Conservation (phyloP, 2,797 vertebrate species). For the Lacerta bilineata region DNA sequence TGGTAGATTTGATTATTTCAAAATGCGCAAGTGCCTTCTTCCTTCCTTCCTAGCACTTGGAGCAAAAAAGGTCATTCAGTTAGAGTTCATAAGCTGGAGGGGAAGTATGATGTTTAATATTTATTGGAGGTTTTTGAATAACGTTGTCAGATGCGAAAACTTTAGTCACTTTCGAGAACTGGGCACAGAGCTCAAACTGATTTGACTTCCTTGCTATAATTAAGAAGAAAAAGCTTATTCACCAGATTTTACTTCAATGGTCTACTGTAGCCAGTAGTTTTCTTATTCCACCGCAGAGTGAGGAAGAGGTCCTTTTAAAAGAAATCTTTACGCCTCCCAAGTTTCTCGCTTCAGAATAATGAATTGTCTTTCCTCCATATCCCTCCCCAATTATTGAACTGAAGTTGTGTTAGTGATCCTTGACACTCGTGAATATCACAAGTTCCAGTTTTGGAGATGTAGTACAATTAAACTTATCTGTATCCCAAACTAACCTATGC, state of each 20-base stretch:
- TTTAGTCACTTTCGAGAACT: not conserved
- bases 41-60: constrained; percentile 49
- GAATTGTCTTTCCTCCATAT: not conserved
- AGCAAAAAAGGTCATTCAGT: constrained; percentile 4
- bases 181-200: not conserved
- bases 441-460: not conserved
- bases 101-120: not conserved
- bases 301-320: not conserved
- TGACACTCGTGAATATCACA: not conserved
- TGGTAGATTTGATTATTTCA: constrained; percentile 36
- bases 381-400: not conserved
- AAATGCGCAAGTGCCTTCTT: constrained; percentile 48
- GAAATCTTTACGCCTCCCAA: not conserved
- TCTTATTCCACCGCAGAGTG: not conserved
- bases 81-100: constrained; percentile 19
- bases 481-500: not conserved
- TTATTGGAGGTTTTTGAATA: constrained; percentile 24
- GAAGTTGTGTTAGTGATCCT: not conserved
- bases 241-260: not conserved
- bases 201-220: not conserved
- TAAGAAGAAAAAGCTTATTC: constrained; percentile 35
- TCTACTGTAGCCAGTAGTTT: not conserved
- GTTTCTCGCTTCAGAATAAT: not conserved
- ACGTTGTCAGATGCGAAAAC: constrained; percentile 9
- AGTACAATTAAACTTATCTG: not conserved